phyloP scores from a whole-genome alignment of 2,113 vertebrate genomes.

The Paratilapia polleni region DNA sequence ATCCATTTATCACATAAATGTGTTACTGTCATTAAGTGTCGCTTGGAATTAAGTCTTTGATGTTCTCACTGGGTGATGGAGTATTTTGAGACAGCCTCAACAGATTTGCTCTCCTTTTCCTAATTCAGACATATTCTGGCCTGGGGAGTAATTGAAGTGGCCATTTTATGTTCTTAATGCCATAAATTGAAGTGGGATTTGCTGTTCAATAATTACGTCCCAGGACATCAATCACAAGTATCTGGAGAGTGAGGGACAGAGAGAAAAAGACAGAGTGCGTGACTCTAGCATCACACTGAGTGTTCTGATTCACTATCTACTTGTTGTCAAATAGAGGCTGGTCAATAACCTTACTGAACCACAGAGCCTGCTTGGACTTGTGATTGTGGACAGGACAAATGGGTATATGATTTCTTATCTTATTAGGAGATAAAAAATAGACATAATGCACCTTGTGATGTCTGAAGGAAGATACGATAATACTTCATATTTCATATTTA shows the following conservation, averaged over 20 bases:
- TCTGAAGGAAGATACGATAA: neutral
- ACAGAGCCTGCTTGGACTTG: neutral
- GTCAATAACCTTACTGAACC: constrained; percentile 35
- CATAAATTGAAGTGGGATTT: constrained; percentile 59
- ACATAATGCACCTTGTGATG: constrained; percentile 4
- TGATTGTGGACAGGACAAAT: constrained; percentile 19
- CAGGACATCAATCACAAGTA: constrained; percentile 40
- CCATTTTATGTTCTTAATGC: constrained; percentile 48
- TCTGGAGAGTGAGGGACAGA: neutral
- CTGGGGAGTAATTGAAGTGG: constrained; percentile 49
- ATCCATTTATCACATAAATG: neutral
- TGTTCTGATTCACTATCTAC: constrained; percentile 13
- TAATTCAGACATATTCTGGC: constrained; percentile 33
- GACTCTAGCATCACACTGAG: constrained; percentile 13
- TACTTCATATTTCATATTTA: too few species aligned
- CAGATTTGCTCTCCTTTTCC: constrained; percentile 33
- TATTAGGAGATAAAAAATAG: neutral
- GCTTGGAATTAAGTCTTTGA: constrained; percentile 40
- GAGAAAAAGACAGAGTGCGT: neutral
- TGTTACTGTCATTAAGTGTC: neutral
- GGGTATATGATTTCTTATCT: constrained; percentile 5
- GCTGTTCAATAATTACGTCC: constrained; percentile 53
- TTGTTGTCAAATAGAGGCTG: constrained; percentile 26
- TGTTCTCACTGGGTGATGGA: constrained; percentile 10
- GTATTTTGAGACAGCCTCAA: constrained; percentile 28